A percentile compares a stretch with the other conserved stretches of the same genome.
These are phyloP conservation scores for Myioborus melanocephalus DNA, from an alignment of 2,797 vertebrate species.

Conservation along the genomic window DNA sequence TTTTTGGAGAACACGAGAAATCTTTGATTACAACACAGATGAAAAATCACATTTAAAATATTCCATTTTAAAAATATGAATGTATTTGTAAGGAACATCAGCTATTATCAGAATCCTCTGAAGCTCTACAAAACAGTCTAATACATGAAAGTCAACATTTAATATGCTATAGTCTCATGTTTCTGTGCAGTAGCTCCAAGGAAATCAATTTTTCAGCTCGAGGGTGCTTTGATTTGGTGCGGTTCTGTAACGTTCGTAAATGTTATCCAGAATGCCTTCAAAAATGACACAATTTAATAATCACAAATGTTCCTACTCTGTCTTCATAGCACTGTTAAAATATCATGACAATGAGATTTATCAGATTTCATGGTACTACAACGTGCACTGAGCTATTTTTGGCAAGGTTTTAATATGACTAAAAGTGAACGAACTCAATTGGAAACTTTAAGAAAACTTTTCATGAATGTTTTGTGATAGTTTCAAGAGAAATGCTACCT, in stretches of 20 bases:
- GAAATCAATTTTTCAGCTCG: conserved; percentile 58
- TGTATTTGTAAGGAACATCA: neutral
- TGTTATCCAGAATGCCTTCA: conserved; percentile 40
- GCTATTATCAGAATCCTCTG: neutral
- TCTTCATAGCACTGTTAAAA: conserved; percentile 47
- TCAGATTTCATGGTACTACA: conserved; percentile 49
- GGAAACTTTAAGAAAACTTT: conserved; percentile 6
- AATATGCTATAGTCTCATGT: conserved; percentile 2
- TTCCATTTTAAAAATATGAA: neutral
- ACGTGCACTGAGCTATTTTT: conserved; percentile 1
- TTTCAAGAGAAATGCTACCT: neutral
- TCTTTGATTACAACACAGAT: neutral
- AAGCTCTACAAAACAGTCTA: neutral
- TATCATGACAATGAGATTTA: conserved; percentile 58
- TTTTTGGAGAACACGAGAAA: neutral
- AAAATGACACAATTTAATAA: conserved; percentile 66
- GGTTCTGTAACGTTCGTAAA: conserved; percentile 29
- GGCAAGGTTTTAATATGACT: neutral
- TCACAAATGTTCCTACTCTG: conserved; percentile 54
- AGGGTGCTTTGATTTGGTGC: conserved; percentile 34
- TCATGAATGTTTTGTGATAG: neutral
- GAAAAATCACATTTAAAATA: neutral
- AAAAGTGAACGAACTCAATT: neutral
- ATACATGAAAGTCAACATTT: conserved; percentile 47
- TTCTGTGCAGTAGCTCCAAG: conserved; percentile 4